Conservation (phyloP, 2,888 invertebrate genomes). For the Heliconius hortense region DNA sequence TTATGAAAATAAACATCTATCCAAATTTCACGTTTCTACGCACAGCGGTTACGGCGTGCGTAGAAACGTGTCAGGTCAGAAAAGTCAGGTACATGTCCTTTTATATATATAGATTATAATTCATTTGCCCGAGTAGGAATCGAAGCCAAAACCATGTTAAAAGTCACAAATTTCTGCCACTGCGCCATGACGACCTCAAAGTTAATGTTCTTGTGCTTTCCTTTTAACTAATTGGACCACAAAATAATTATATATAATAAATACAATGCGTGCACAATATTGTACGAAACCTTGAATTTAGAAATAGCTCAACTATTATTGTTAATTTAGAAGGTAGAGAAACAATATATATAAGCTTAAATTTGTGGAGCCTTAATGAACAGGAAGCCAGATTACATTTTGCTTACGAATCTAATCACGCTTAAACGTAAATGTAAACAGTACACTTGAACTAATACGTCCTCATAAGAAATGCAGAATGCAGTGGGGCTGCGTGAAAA, state of each 20-base stretch:
- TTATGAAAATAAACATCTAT: too few relatives aligned
- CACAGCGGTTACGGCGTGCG: too few relatives aligned
- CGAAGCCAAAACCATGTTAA: too few relatives aligned
- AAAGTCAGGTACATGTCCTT: too few relatives aligned
- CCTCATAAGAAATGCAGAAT: constrained; percentile 76
- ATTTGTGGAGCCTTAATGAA: constrained; percentile 27
- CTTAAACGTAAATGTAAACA: constrained; percentile 67
- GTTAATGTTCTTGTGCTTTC: constrained; percentile 22
- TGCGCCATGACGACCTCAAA: too few relatives aligned
- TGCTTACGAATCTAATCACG: constrained; percentile 54
- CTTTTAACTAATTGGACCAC: constrained; percentile 14
- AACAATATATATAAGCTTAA: constrained; percentile 17
- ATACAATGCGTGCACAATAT: neutral
- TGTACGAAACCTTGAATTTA: neutral
- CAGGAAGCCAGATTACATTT: constrained; percentile 35
- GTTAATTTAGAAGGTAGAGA: constrained; percentile 2
- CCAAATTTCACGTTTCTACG: too few relatives aligned
- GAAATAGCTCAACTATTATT: constrained; percentile 4
- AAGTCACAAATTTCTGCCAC: too few relatives aligned
- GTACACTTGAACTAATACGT: constrained; percentile 72
- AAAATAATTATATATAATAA: constrained; percentile 17
- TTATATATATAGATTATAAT: too few relatives aligned
- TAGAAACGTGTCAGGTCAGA: too few relatives aligned
- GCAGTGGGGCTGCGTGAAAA: constrained; percentile 72
- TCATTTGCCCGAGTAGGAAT: too few relatives aligned